Evolutionary conservation across 2,888 invertebrate genomes (phyloP), one percentile per base, ranked within the genome.

Genomic region (Torymus tubicola): DNA sequence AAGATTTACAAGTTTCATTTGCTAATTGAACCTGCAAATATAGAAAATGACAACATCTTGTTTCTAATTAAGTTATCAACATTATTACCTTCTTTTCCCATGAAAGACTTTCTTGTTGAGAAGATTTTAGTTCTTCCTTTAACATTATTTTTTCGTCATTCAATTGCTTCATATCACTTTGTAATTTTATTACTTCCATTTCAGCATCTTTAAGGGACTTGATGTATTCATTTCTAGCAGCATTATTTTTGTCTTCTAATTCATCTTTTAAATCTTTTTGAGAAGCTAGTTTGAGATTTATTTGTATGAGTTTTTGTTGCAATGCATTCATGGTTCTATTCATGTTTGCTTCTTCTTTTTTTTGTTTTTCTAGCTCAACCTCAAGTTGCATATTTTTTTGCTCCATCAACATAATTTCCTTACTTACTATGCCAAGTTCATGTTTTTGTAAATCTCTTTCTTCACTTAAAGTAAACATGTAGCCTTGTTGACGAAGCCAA

Each of bases 401-500:
- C 64, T 95, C 94, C 89, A 96, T 93, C 75, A 96, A 91, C 85
- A 92, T 88, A 71, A 92, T 91, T 87, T 93, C 96, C 91, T 96
- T 96, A 82, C 93, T 93, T 13, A 95, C 91, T 21, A 96, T 92
- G 89, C 94, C 95, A 78, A 95, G 93, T 83, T 95, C 94, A 55
- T 93, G 92, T 12, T 95, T 90, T 87, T 95, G 94, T 82, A 92
- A 91, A 84, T 94, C 94, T 81, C 95, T 92, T 84, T 95, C 94
- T 80, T 94, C 92, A 0, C 95, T 93, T 16, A 96, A 89, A 82
- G 93, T 92, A 1, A 96, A 93, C 78, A 95, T 93, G 87, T 94
- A 94, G 0, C 94, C 94, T 89, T 96, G 96, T 83, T 95, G 93
- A 69, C 95, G 93, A 83, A 96, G 91, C 96, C 96, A 96, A 88